Evolutionary conservation across 2,888 invertebrate genomes (phyloP).

Genomic region (Poecilus cupreus): DNA sequence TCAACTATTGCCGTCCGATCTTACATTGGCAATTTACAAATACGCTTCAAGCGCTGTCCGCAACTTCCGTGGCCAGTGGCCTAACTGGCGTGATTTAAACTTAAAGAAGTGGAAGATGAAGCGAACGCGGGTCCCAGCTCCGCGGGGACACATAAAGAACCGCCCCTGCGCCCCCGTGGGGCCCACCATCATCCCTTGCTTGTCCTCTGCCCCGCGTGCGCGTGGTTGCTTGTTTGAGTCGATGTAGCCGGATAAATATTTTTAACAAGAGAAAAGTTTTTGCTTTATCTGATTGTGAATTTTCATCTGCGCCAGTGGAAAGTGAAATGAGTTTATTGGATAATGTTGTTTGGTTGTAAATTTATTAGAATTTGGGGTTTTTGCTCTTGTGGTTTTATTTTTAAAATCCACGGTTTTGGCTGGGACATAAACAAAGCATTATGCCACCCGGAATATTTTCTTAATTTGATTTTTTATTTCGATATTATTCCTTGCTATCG

Average conservation of each 20-base stretch:
- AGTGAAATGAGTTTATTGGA: constrained; percentile 12
- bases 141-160: constrained; percentile 5
- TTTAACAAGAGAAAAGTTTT: constrained; percentile 4
- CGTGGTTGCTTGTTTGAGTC: no score
- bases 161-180: neutral
- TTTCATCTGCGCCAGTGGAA: neutral
- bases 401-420: neutral
- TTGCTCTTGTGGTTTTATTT: neutral
- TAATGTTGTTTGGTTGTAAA: constrained; percentile 3
- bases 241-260: constrained; percentile 9
- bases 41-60: constrained; percentile 11
- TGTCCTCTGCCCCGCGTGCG: neutral
- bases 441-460: neutral
- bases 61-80: neutral
- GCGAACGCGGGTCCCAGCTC: neutral
- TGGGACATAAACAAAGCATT: neutral
- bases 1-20: neutral
- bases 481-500: no score
- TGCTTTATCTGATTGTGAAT: neutral
- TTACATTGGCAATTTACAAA: constrained; percentile 12
- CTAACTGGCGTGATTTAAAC: constrained; percentile 19
- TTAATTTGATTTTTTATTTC: neutral
- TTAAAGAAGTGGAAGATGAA: constrained; percentile 16
- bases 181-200: neutral
- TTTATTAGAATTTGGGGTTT: neutral